Base-by-base conservation (phyloP, 1,140 invertebrate species). In the Drosophila dunni region DNA sequence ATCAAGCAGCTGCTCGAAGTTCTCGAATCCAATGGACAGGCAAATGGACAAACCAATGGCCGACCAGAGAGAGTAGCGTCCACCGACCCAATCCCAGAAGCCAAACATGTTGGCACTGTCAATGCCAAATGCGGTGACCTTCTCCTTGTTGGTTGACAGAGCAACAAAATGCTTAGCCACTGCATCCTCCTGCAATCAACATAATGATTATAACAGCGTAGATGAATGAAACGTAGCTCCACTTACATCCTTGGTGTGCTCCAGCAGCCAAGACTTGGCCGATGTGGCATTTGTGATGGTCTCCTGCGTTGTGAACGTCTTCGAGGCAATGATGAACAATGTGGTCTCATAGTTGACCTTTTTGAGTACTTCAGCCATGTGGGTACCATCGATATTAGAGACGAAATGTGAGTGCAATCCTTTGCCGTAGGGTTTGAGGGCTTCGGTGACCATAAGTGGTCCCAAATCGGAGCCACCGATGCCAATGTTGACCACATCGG, bases 81-180 rank as follows among this genome's bases (percentile, higher is more conserved):
- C 99, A 53, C 99, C 99, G 66, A 99, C 99, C 98, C 98, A 99
- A 93, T 99, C 99, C 99, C 99, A 99, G 93, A 99, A 99, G 51
- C 96, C 98, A 94, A 99, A 99, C 98, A 99, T 99, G 91, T 99
- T 99, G 65, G 96, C 96, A 76, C 97, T 95, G 92, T 99, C 96
- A 80, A 99, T 99, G 20, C 99, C 99, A 94, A 99, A 99, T 64
- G 97, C 98, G 34, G 96, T 97, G 0, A 99, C 98, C 93, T 99
- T 98, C 65, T 95, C 93, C 51, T 93, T 95, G 93, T 99, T 99
- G 0, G 99, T 99, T 8, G 98, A 99, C 3, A 99, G 93, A 33
- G 99, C 99, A 8, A 99, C 98, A 93, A 99, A 99, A 94, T 99
- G 99, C 91, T 98, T 98, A 3, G 97, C 97, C 13, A 99, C 98